Base-by-base conservation (phyloP, 2,797 vertebrate genomes). In the Fistularia commersonii region DNA sequence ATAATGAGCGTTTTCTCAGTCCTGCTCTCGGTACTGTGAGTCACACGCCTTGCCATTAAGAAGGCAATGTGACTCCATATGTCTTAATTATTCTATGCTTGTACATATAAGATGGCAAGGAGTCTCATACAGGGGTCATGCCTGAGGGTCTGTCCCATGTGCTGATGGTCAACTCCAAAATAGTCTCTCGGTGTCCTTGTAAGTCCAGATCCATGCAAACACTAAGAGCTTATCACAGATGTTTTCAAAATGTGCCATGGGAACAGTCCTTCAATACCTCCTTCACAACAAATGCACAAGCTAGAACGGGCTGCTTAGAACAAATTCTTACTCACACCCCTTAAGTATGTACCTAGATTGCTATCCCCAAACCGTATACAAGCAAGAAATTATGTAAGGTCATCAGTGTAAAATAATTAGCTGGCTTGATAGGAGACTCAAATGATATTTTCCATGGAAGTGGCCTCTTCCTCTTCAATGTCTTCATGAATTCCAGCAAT, bases 1-100 rank as follows among this genome's bases (percentile, higher is more conserved):
- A 77, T 47, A 71, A 67, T 56, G 57, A 59, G 61, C 52, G 23
- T 66, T 42, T 54, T 56, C 76, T 48, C 23, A 23, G 23, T 23
- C 23, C 64, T 53, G 37, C 1, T 11, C 57, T 12, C 36, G 51
- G 65, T 42, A 54, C 55, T 46, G 53, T 80, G 66, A 79, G 66
- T 61, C 62, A 76, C 57, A 39, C 45, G 10, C 6, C 49, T 23
- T 31, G 54, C 54, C 65, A 32, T 35, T 39, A 23, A 23, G 23
- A 23, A 23, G 23, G 68, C 46, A 65, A 53, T 57, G 45, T 0
- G 23, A 62, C 60, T 61, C 40, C 52, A 66, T 23, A 45, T 3
- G 37, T 58, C 51, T 45, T 34, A 48, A 60, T 64, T 51, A 41
- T 59, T 52, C 44, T 12, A 39, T 7, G 41, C 53, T 69, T 3